phyloP scores from a whole-genome alignment of 2,797 vertebrate species.

The Xenopus petersii region DNA sequence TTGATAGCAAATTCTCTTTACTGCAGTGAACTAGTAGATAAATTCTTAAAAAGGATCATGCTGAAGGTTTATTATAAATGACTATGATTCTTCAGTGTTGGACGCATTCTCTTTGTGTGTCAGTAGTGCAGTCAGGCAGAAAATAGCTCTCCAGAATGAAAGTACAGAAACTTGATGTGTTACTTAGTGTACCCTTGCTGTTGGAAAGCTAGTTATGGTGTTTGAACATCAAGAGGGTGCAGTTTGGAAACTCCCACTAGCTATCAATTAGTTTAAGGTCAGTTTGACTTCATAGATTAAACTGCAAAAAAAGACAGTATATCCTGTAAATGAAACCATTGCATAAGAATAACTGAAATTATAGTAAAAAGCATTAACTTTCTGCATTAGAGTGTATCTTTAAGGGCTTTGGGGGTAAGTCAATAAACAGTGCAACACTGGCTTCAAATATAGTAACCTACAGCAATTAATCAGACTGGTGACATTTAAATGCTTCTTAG shows the following conservation, averaged over 20 bases:
- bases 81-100: conserved; percentile 40
- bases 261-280: conserved; percentile 14
- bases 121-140: conserved; percentile 44
- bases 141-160: conserved; percentile 49
- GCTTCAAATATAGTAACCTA: too few species aligned
- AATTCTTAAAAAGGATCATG: conserved; percentile 40
- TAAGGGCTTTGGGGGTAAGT: too few species aligned
- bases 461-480: too few species aligned
- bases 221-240: conserved; percentile 29
- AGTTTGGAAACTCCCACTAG: conserved; percentile 17
- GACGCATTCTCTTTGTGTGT: conserved; percentile 44
- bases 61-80: conserved; percentile 48
- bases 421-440: too few species aligned
- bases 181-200: conserved; percentile 37
- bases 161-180: conserved; percentile 37
- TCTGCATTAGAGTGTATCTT: too few species aligned
- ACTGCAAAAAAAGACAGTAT: too few species aligned
- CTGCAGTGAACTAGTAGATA: background rate
- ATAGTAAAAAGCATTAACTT: too few species aligned
- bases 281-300: too few species aligned
- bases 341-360: too few species aligned
- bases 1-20: too few species aligned
- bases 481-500: too few species aligned
- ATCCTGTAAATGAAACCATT: too few species aligned
- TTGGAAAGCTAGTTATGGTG: conserved; percentile 20